Evolutionary conservation across 2,113 vertebrate genomes (phyloP), one percentile per base, ranked within the genome.

Genomic region (Alosa alosa): DNA sequence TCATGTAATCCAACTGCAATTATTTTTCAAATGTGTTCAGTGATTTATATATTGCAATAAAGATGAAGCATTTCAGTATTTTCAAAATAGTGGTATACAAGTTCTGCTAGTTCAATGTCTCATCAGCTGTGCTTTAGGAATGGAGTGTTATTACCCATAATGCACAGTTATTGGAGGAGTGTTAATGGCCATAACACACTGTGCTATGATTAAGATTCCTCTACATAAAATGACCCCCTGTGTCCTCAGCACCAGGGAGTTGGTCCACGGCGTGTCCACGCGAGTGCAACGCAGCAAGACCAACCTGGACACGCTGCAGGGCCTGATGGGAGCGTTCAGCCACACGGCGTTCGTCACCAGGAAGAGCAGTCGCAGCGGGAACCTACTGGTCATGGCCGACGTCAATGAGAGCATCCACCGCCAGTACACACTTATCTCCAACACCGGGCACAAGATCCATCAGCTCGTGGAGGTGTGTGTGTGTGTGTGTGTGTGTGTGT

Each of bases 201-300:
- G 47, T 49, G 7, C 11, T 52, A 15, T 17, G 15, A 52, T 52
- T 15, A 52, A 52, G 50, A 52, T 52, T 52, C 7, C 7, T 50
- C 8, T 1, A 11, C 13, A 15, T 49, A 0, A 49, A 49, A 49
- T 49, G 9, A 13, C 11, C 64, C n/a, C n/a, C 9, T 72, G 13
- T 47, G 25, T 87, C 85, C 44, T 87, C 83, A 86, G 72, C 6
- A 88, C 31, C 1, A n/a, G 22, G 68, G 89, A 64, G 44, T 52
- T 89, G 82, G 85, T 90, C 78, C 91, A 93, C 88, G 93, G 90
- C 25, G 83, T 94, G 83, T 92, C 94, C n/a, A 90, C 83, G 83
- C 91, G 90, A 68, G 93, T 94, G 75, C 93, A 94, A 89, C 95
- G 91, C 85, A 94, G 94, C 88, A 96, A 95, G 87, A 89, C 87